Evolutionary conservation across 2,888 invertebrate genomes (phyloP), one percentile per base, ranked within the genome.

Genomic region (Melolontha melolontha): DNA sequence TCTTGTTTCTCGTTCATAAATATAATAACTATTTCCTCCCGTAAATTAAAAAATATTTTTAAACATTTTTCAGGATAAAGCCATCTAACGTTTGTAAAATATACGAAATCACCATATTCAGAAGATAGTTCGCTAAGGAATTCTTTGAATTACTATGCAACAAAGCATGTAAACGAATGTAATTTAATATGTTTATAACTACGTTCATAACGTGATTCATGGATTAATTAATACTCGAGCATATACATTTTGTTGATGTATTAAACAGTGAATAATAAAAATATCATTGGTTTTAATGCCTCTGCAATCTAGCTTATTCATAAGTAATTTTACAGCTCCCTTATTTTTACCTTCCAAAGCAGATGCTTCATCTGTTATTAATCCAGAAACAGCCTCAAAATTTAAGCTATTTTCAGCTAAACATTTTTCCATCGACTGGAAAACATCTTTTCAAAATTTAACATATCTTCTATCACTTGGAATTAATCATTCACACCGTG

Each of bases 241-340:
- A 16, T n/a, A 47, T 47, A 47, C 7, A 47, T 47, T 17, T 5
- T 4, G 47, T 47, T 47, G 47, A 7, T 47, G 47, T 47, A 11
- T 47, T n/a, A 47, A 47, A 47, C 47, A 47, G 47, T 47, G 47
- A 47, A 47, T 47, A 47, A 47, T 47, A 47, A 47, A 47, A 47
- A 47, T 47, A 4, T 47, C 47, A 47, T 47, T 47, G 8, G 47
- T 47, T 47, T 47, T 47, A 47, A 47, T 16, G 47, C 11, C 5
- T 47, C 17, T 47, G 12, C 47, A 12, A 17, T 47, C 12, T 47
- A 47, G 7, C 10, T 47, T 47, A 47, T 47, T n/a, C 12, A 47
- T 47, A 47, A 47, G 47, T 47, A 47, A 47, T 11, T 47, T 47
- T 47, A 47, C 17, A 12, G 47, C 47, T 47, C 8, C 5, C 47